Conservation (phyloP, 2,888 invertebrate genomes). For the Pocota personata region DNA sequence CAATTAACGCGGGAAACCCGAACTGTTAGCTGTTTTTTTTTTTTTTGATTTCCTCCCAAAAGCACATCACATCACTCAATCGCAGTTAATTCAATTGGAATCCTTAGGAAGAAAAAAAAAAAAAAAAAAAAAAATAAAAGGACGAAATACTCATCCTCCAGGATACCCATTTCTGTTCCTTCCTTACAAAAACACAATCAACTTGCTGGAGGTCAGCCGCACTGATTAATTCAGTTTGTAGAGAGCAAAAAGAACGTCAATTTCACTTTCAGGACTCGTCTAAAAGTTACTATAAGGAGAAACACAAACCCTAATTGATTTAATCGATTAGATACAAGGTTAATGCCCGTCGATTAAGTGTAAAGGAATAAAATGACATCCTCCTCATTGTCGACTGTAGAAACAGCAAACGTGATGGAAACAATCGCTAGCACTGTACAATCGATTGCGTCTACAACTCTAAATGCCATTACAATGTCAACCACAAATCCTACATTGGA, state of each 20-base stretch:
- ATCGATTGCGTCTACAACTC: conserved; percentile 52
- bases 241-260: neutral
- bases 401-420: conserved; percentile 30
- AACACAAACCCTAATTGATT: conserved; percentile 20
- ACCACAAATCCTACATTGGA: conserved; percentile 41
- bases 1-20: conserved; percentile 7
- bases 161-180: neutral
- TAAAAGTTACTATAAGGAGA: neutral
- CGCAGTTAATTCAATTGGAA: conserved; percentile 9
- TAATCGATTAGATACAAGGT: conserved; percentile 34
- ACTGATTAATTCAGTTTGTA: conserved; percentile 13
- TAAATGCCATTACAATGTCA: conserved; percentile 67
- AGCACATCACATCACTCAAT: neutral
- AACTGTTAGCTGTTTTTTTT: neutral
- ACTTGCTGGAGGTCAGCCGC: neutral
- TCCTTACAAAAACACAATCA: neutral
- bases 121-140: neutral
- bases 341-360: conserved; percentile 40
- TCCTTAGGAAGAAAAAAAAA: neutral
- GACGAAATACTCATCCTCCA: neutral
- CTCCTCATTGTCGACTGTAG: conserved; percentile 19
- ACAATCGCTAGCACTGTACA: conserved; percentile 52
- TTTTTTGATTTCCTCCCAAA: neutral
- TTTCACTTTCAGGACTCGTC: neutral
- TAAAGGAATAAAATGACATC: conserved; percentile 38